A percentile compares a stretch with the other conserved stretches of the same genome.
Evolutionary conservation across 1,140 invertebrate genomes (phyloP).

Genomic region (Hylaeus volcanicus): DNA sequence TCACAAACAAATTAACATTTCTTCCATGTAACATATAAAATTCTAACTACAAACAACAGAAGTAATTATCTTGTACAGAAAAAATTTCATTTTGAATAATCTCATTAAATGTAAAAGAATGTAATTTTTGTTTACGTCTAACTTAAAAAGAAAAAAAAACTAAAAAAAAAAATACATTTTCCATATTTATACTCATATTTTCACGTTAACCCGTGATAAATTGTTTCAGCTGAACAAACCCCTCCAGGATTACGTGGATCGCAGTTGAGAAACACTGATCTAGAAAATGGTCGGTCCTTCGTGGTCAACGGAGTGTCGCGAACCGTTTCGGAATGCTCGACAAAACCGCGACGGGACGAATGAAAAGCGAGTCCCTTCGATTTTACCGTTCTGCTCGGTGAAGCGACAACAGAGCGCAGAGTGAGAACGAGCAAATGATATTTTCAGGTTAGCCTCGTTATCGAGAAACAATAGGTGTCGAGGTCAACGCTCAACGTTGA

Average conservation of each 20-base stretch:
- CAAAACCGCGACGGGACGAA: constrained; percentile 28
- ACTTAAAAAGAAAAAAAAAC: no score
- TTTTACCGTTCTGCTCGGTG: constrained; percentile 19
- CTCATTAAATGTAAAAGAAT: no score
- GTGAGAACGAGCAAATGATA: constrained; percentile 32
- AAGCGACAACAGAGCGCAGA: constrained; percentile 7
- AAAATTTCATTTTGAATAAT: no score
- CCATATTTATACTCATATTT: no score
- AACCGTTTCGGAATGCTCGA: constrained; percentile 19
- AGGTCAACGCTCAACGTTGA: not conserved
- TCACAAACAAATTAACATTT: no score
- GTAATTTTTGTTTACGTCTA: no score
- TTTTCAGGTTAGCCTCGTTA: constrained; percentile 42
- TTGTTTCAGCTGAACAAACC: no score
- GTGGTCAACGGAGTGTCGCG: constrained; percentile 18
- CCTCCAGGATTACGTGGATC: not conserved
- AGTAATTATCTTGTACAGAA: no score
- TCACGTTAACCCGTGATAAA: no score
- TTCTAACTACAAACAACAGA: no score
- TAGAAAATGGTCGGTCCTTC: constrained; percentile 10
- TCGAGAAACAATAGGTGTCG: constrained; percentile 37
- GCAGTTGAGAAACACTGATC: constrained; percentile 7
- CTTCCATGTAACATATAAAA: no score
- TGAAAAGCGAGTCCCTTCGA: constrained; percentile 33
- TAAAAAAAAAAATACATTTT: no score